These are phyloP conservation scores for Xanthia togata DNA, from an alignment of 2,888 invertebrate genomes.

Conservation along the genomic window DNA sequence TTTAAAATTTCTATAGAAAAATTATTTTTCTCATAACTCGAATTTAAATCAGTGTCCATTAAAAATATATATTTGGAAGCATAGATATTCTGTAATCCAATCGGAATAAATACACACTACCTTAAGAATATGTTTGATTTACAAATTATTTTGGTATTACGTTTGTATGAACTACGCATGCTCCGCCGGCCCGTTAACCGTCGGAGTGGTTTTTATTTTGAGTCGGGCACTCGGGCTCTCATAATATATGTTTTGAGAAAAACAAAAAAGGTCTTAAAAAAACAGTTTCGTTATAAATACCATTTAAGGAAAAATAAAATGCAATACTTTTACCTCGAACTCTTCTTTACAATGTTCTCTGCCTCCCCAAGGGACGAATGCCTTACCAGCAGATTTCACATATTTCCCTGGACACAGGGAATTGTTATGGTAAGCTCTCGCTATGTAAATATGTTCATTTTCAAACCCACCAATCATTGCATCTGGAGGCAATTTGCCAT, in stretches of 20 bases:
- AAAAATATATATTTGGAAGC: no score
- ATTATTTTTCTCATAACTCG: no score
- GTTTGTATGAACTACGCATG: no score
- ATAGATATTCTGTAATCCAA: no score
- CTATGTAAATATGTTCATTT: slow-evolving; percentile 91
- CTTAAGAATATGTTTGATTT: no score
- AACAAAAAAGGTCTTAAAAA: background rate
- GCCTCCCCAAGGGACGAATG: slow-evolving; percentile 94
- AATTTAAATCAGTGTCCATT: no score
- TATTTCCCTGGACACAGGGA: slow-evolving; percentile 94
- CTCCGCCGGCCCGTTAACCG: no score
- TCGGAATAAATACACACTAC: no score
- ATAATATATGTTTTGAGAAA: background rate
- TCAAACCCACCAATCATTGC: slow-evolving; percentile 93
- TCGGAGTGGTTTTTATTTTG: no score
- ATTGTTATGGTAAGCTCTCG: slow-evolving; percentile 92
- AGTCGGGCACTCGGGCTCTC: background rate
- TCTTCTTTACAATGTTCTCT: slow-evolving; percentile 92
- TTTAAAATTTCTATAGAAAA: no score
- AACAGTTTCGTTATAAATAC: background rate
- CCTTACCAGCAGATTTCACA: slow-evolving; percentile 91
- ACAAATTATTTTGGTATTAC: no score
- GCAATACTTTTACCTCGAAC: slow-evolving; percentile 90
- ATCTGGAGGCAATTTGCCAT: slow-evolving; percentile 92
- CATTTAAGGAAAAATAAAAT: background rate